A percentile compares a stretch with the other conserved stretches of the same genome.
phyloP scores from a whole-genome alignment of 1,140 invertebrate species.

The Ceratosolen fusciceps region DNA sequence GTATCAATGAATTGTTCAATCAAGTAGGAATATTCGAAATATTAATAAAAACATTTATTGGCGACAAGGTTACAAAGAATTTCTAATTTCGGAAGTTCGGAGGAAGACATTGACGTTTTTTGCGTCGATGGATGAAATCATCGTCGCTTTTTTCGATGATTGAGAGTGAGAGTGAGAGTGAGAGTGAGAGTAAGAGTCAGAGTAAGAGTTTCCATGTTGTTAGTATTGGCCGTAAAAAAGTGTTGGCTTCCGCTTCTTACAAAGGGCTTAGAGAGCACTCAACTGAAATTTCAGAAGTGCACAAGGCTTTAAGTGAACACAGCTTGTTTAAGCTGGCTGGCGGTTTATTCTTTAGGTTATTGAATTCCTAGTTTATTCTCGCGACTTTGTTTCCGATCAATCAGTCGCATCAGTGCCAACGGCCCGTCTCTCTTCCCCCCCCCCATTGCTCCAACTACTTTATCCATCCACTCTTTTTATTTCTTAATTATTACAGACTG shows the following conservation, averaged over 20 bases:
- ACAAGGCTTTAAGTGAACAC: not conserved
- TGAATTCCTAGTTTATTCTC: conserved; percentile 31
- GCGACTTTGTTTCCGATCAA: not conserved
- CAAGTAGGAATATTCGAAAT: not conserved
- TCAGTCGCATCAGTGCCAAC: too few relatives aligned
- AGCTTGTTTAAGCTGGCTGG: conserved; percentile 41
- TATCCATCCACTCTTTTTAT: too few relatives aligned
- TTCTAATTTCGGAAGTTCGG: not conserved
- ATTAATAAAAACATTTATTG: not conserved
- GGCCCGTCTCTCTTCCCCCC: too few relatives aligned
- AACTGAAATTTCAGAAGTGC: conserved; percentile 41
- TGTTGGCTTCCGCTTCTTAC: not conserved
- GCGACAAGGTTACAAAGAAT: not conserved
- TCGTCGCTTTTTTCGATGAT: not conserved
- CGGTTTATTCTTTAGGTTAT: conserved; percentile 43
- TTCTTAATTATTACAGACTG: too few relatives aligned
- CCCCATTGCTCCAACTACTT: too few relatives aligned
- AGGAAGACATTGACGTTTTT: not conserved
- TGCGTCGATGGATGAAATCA: not conserved
- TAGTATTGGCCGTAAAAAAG: not conserved
- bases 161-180: not conserved
- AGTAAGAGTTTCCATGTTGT: not conserved
- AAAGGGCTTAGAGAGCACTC: not conserved
- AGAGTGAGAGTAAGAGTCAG: not conserved
- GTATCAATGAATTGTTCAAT: too few relatives aligned